Evolutionary conservation across 2,888 invertebrate species (phyloP), one percentile per base, ranked within the genome.

Genomic region (Lordiphosa andalusiaca): DNA sequence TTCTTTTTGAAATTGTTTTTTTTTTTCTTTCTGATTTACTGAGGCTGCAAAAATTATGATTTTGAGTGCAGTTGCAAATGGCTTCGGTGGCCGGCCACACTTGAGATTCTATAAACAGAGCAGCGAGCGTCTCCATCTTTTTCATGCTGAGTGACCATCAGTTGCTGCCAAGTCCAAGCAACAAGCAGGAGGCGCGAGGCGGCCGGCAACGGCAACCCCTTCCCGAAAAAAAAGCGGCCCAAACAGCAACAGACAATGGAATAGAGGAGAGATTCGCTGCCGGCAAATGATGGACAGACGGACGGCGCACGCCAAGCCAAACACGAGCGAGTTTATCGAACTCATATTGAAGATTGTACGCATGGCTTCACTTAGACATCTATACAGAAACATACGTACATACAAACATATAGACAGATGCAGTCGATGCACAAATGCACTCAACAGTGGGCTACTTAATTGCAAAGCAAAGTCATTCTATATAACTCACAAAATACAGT

Each of bases 271-370:
- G 38, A 35, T 57, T 38, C 36, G 33, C 19, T 19, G 52, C 10
- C 30, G 30, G 30, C 30, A 30, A 30, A 30, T 30, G 30, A 10
- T 9, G 30, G 30, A 30, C 30, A 30, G 30, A 9, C 9, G 30
- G 49, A 30, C 81, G 73, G 77, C 81, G 77, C 77, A 78, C 84
- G 77, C 84, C 82, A 84, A 81, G 83, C 84, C 66, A 83, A 83
- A 72, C 75, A 57, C 67, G 67, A 58, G 65, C 61, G 80, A 69
- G 80, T 81, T 81, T 84, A 81, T 84, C 80, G 80, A 81, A 81
- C 80, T 81, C 80, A 75, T 84, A 81, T 81, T 81, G 80, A 84
- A 84, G 85, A 81, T 80, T 84, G 80, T 73, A 84, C 80, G 80
- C 80, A 82, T 81, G 85, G 80, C 83, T 81, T 68, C 84, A 78